A percentile compares a stretch with the other conserved stretches of the same genome.
Conservation (phyloP, 2,113 vertebrate species). For the Marmota monax region DNA sequence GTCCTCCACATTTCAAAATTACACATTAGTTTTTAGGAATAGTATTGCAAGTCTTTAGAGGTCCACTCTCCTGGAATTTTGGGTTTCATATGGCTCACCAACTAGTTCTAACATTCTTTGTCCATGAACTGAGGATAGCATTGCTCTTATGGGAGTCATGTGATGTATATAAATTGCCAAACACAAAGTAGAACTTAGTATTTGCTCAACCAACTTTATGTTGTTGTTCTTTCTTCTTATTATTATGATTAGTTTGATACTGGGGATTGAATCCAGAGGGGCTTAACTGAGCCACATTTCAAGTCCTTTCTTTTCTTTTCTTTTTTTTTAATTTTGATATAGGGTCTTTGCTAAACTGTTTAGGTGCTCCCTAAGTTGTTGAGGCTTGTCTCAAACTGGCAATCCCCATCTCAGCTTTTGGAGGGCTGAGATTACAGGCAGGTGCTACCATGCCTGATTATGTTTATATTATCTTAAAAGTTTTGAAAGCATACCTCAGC, state of each 20-base stretch:
- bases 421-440: too few species aligned
- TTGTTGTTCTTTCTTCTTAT: neutral
- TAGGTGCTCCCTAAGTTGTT: too few species aligned
- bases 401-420: too few species aligned
- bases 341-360: too few species aligned
- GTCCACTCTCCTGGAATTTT: neutral
- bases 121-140: neutral
- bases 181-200: neutral
- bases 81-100: neutral
- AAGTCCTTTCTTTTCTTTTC: too few species aligned
- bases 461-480: neutral
- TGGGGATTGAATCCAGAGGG: too few species aligned
- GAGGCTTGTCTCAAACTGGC: too few species aligned
- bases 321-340: too few species aligned
- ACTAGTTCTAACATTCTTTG: neutral
- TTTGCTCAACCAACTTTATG: neutral
- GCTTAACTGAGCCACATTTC: too few species aligned
- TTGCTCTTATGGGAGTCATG: neutral
- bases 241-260: too few species aligned
- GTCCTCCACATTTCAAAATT: neutral
- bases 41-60: neutral
- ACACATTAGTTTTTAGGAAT: neutral
- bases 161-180: neutral
- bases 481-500: slow-evolving; percentile 23
- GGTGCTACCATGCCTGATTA: too few species aligned